phyloP scores from a whole-genome alignment of 2,797 vertebrate genomes.

The Lacerta bilineata region DNA sequence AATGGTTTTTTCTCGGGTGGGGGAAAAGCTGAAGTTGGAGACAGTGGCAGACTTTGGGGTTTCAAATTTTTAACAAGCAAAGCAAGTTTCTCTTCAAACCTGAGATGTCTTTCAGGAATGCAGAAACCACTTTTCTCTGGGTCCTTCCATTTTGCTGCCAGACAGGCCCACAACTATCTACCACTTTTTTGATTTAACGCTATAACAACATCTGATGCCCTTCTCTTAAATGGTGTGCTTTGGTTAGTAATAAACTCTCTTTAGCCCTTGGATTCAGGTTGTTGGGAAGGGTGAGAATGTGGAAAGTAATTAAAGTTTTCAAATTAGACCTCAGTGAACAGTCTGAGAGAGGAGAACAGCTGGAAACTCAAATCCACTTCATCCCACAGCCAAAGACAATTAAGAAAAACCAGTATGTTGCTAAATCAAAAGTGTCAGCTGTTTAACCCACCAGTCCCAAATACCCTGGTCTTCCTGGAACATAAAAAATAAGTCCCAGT shows the following conservation, averaged over 20 bases:
- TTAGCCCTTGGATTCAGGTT: background rate
- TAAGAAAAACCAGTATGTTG: background rate
- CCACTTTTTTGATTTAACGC: no score
- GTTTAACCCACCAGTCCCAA: slow-evolving; percentile 4
- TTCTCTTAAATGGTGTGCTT: background rate
- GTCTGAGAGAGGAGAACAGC: background rate
- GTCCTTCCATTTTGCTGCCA: background rate
- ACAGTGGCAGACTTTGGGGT: no score
- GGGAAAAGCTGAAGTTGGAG: no score
- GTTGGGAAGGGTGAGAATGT: background rate
- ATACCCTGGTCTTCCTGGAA: background rate
- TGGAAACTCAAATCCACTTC: background rate
- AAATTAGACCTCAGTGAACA: slow-evolving; percentile 11
- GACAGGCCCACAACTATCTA: background rate
- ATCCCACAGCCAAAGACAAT: slow-evolving; percentile 5
- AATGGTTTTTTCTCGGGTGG: background rate
- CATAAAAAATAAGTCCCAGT: background rate
- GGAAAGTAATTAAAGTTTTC: slow-evolving; percentile 12
- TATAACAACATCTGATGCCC: background rate
- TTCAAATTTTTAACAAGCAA: no score
- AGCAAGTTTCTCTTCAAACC: no score
- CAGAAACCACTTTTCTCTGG: background rate
- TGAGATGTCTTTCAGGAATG: no score
- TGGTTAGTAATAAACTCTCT: background rate
- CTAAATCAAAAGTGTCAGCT: slow-evolving; percentile 14